These are phyloP conservation scores for Microctonus brassicae DNA, from an alignment of 2,888 invertebrate species.

Conservation along the genomic window DNA sequence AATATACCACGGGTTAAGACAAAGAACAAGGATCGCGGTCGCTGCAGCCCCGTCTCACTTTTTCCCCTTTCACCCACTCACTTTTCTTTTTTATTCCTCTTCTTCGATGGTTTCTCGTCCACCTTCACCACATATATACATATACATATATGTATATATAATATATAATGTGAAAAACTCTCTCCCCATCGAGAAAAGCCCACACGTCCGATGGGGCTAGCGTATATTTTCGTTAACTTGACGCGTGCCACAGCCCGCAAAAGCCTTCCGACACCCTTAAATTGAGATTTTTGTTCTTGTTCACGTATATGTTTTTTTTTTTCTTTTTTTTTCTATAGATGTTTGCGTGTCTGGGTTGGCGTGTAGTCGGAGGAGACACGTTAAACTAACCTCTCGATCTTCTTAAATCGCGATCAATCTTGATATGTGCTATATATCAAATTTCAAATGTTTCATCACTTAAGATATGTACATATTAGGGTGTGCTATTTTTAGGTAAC, in stretches of 20 bases:
- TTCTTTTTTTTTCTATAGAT: not conserved
- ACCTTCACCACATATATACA: constrained; percentile 13
- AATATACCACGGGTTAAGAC: constrained; percentile 69
- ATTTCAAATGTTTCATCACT: not conserved
- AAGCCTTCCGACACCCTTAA: constrained; percentile 51
- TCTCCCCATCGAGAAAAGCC: constrained; percentile 33
- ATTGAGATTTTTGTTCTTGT: constrained; percentile 63
- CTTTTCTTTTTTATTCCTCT: constrained; percentile 25
- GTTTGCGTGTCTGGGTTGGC: not conserved
- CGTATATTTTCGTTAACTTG: constrained; percentile 68
- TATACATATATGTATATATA: not conserved
- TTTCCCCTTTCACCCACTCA: constrained; percentile 17
- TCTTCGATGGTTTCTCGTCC: constrained; percentile 15
- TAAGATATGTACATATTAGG: too few relatives aligned
- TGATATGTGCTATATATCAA: not conserved
- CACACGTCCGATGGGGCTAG: constrained; percentile 50
- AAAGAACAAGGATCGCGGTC: constrained; percentile 62
- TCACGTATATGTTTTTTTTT: too few relatives aligned
- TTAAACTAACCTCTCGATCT: not conserved
- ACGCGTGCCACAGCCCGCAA: constrained; percentile 42
- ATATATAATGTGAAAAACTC: not conserved
- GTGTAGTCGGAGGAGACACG: not conserved
- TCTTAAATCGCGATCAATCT: not conserved
- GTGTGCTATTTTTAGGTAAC: too few relatives aligned
- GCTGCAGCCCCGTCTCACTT: constrained; percentile 26